Evolutionary conservation across 2,888 invertebrate species (phyloP).

Genomic region (Cheilosia urbana): DNA sequence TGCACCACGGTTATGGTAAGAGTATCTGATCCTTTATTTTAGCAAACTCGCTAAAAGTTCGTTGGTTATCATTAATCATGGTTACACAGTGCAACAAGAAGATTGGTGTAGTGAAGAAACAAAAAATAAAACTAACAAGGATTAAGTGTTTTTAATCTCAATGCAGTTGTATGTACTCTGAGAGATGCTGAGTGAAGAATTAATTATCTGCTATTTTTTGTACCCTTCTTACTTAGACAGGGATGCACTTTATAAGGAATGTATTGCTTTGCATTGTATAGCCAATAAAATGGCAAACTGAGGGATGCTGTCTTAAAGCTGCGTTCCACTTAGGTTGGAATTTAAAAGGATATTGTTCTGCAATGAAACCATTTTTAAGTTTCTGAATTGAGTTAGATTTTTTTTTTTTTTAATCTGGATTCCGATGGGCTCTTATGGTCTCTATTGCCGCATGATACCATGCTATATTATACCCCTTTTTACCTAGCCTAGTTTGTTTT

Average conservation of each 20-base stretch:
- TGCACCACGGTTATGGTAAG: conserved; percentile 3
- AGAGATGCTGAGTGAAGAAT: conserved; percentile 33
- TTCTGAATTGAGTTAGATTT: no score
- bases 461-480: no score
- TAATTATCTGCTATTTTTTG: conserved; percentile 39
- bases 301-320: no score
- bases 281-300: no score
- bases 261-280: conserved; percentile 1
- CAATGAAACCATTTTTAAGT: no score
- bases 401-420: no score
- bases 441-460: no score
- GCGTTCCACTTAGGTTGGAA: no score
- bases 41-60: conserved; percentile 18
- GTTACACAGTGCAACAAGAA: conserved; percentile 19
- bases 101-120: neutral
- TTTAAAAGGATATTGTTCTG: no score
- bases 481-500: no score
- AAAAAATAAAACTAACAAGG: conserved; percentile 1
- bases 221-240: conserved; percentile 7
- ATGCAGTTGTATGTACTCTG: conserved; percentile 9
- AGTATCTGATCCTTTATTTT: neutral
- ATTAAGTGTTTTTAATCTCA: conserved; percentile 42
- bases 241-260: conserved; percentile 27
- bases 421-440: no score
- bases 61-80: conserved; percentile 48